Evolutionary conservation across 2,888 invertebrate species (phyloP).

Genomic region (Eristalinus sepulchralis): DNA sequence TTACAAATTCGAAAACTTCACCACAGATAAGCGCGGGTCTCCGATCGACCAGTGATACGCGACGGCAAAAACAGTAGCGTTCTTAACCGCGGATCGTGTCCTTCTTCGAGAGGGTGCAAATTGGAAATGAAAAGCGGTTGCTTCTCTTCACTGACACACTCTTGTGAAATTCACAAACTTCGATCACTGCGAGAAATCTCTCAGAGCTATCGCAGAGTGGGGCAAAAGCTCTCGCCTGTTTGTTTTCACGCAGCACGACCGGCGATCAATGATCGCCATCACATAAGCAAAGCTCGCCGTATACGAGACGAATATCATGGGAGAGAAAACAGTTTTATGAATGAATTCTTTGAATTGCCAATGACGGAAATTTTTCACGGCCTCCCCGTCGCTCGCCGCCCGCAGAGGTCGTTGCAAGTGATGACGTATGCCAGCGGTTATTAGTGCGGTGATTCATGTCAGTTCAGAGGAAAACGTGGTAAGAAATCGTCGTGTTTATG

Average conservation of each 20-base stretch:
- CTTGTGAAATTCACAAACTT: slow-evolving; percentile 26
- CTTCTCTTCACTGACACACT: slow-evolving; percentile 1
- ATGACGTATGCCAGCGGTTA: slow-evolving; percentile 39
- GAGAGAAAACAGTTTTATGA: slow-evolving; percentile 47
- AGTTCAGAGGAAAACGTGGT: slow-evolving; percentile 41
- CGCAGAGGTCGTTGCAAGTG: slow-evolving; percentile 50
- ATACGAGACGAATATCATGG: slow-evolving; percentile 26
- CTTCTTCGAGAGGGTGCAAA: slow-evolving; percentile 25
- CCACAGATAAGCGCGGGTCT: background rate
- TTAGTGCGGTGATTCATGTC: slow-evolving; percentile 58
- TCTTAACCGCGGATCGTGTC: slow-evolving; percentile 29
- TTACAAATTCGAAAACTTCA: slow-evolving; percentile 6
- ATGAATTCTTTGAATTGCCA: slow-evolving; percentile 57
- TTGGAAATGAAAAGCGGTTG: slow-evolving; percentile 47
- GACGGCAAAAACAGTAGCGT: background rate
- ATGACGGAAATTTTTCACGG: slow-evolving; percentile 25
- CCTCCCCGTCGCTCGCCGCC: slow-evolving; percentile 11
- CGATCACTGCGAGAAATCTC: slow-evolving; percentile 47
- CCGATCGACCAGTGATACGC: background rate
- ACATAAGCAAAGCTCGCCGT: slow-evolving; percentile 35
- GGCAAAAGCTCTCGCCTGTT: slow-evolving; percentile 36
- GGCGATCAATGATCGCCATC: background rate
- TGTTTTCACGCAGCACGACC: background rate
- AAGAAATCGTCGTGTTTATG: background rate
- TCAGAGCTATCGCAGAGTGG: slow-evolving; percentile 23